A percentile compares a stretch with the other conserved stretches of the same genome.
phyloP scores from a whole-genome alignment of 2,888 invertebrate species.

The Andrena trimmerana region DNA sequence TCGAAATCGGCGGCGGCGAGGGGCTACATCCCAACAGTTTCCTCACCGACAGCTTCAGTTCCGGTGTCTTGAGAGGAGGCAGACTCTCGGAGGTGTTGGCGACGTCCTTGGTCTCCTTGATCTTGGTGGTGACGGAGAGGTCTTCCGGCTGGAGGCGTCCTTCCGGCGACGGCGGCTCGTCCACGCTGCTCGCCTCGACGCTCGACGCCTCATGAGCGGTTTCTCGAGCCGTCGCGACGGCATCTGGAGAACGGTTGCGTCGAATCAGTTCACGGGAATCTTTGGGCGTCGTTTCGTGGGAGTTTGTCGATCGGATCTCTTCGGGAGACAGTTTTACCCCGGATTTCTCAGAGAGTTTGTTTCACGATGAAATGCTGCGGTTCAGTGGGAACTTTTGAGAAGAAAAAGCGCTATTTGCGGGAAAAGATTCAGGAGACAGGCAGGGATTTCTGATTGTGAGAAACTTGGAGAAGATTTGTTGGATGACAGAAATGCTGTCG shows the following conservation, averaged over 20 bases:
- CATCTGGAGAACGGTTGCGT: slow-evolving; percentile 65
- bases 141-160: slow-evolving; percentile 80
- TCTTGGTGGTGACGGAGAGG: slow-evolving; percentile 77
- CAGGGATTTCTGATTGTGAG: no score
- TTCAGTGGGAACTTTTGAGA: no score
- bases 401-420: no score
- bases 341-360: not conserved
- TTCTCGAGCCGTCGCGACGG: slow-evolving; percentile 56
- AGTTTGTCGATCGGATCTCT: no score
- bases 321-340: no score
- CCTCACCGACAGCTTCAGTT: slow-evolving; percentile 81
- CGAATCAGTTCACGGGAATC: slow-evolving; percentile 29
- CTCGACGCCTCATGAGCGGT: slow-evolving; percentile 55
- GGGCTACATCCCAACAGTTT: slow-evolving; percentile 81
- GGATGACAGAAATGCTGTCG: not conserved
- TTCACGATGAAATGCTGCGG: not conserved
- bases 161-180: slow-evolving; percentile 78
- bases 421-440: not conserved
- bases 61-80: slow-evolving; percentile 76
- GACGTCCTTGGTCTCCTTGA: slow-evolving; percentile 62
- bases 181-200: slow-evolving; percentile 57
- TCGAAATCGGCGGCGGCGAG: slow-evolving; percentile 77
- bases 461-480: not conserved
- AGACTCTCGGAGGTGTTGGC: slow-evolving; percentile 55
- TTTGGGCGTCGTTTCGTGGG: not conserved